phyloP scores from a whole-genome alignment of 2,113 vertebrate genomes.

The Theristicus caerulescens region DNA sequence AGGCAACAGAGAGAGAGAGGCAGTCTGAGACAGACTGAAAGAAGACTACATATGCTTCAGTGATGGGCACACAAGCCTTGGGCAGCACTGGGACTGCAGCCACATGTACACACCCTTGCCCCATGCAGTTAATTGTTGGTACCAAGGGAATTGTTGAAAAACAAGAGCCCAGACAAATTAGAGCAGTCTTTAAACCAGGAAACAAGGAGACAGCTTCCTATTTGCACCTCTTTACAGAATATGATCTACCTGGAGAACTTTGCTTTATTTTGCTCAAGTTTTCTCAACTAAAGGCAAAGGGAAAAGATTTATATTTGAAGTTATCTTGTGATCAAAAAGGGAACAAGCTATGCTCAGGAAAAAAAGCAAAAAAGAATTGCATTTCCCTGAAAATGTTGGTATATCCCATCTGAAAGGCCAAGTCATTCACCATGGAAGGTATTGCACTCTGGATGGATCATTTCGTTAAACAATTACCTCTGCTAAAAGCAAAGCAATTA shows the following conservation, averaged over 20 bases:
- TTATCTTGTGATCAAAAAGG: background rate
- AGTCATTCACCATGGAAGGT: background rate
- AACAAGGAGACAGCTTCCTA: background rate
- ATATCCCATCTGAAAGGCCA: background rate
- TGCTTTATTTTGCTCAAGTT: background rate
- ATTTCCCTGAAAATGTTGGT: background rate
- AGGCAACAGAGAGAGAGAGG: background rate
- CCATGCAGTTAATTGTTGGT: background rate
- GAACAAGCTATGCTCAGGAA: background rate
- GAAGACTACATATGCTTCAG: background rate
- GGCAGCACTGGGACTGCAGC: background rate
- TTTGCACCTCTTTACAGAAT: background rate
- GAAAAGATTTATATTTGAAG: background rate
- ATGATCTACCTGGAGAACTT: background rate
- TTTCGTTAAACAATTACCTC: background rate
- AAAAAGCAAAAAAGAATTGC: background rate
- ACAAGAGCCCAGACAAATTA: background rate
- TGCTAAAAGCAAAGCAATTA: background rate
- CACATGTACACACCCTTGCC: background rate
- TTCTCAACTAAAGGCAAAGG: background rate
- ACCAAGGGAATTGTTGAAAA: background rate
- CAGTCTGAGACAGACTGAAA: background rate
- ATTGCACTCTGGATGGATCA: background rate
- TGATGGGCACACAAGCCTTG: background rate
- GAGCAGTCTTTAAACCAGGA: background rate